Evolutionary conservation across 2,797 vertebrate genomes (phyloP).

Genomic region (Crypturellus tataupa): DNA sequence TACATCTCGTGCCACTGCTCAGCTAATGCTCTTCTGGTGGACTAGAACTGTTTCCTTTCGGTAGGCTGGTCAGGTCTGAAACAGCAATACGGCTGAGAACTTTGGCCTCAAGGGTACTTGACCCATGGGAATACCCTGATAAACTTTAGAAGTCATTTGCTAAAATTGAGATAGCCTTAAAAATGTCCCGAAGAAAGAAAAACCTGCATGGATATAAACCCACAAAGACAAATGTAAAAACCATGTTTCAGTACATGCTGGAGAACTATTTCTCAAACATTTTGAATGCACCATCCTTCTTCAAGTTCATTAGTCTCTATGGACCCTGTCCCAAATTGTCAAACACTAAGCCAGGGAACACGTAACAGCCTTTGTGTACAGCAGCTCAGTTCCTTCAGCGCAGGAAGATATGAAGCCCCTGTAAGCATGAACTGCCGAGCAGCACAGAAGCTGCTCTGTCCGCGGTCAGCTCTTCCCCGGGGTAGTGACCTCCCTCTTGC

Average conservation of each 20-base stretch:
- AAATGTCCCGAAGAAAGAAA: not conserved
- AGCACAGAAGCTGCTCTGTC: not conserved
- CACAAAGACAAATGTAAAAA: not conserved
- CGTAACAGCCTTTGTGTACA: accelerated
- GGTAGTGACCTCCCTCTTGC: not conserved
- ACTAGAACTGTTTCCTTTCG: not conserved
- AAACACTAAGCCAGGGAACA: not conserved
- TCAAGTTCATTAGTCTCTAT: not conserved
- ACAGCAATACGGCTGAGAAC: not conserved
- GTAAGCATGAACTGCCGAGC: not conserved
- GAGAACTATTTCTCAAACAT: slow-evolving; percentile 57
- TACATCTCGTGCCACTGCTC: not conserved
- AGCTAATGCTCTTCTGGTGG: not conserved
- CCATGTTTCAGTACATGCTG: not conserved
- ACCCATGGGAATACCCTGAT: not conserved
- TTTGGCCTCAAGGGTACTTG: not conserved
- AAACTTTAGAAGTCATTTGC: not conserved
- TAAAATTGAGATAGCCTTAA: not conserved
- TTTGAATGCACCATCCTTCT: not conserved
- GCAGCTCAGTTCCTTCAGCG: not conserved
- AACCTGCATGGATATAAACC: not conserved
- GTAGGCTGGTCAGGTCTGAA: not conserved
- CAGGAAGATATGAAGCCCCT: not conserved
- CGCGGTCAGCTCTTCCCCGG: not conserved
- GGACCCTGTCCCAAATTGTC: not conserved